phyloP scores from a whole-genome alignment of 2,797 vertebrate genomes.

The Cossypha dichroa region DNA sequence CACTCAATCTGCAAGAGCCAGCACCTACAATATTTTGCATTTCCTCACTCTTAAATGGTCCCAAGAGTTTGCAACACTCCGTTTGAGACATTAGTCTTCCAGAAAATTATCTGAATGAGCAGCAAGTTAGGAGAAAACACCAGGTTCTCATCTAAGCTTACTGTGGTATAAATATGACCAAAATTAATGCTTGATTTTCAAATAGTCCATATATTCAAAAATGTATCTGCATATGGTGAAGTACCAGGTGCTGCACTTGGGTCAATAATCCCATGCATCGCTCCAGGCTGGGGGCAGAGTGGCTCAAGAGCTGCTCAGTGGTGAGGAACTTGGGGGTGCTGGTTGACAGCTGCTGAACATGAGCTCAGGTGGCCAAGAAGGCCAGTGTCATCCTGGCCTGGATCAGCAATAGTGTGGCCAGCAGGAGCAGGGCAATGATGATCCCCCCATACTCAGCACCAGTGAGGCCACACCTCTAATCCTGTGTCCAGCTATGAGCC shows the following conservation, averaged over 20 bases:
- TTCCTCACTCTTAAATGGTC: background rate
- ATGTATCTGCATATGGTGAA: background rate
- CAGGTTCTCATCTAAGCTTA: background rate
- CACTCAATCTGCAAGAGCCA: background rate
- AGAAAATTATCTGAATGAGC: background rate
- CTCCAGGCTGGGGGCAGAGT: background rate
- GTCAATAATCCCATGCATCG: accelerated
- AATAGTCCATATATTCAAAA: background rate
- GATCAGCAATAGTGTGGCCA: background rate
- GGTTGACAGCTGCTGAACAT: background rate
- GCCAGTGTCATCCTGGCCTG: background rate
- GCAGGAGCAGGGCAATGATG: background rate
- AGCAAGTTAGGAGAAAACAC: background rate
- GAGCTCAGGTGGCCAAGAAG: background rate
- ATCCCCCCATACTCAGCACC: accelerated
- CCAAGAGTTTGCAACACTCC: background rate
- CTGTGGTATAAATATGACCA: background rate
- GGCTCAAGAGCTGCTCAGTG: background rate
- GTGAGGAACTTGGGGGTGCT: background rate
- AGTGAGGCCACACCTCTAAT: background rate
- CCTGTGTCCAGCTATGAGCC: accelerated
- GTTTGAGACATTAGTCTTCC: background rate
- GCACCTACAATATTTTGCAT: background rate
- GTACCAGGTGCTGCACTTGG: accelerated
- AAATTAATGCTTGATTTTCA: background rate